Conservation (phyloP, 2,113 vertebrate species). For the Cheilinus undulatus region DNA sequence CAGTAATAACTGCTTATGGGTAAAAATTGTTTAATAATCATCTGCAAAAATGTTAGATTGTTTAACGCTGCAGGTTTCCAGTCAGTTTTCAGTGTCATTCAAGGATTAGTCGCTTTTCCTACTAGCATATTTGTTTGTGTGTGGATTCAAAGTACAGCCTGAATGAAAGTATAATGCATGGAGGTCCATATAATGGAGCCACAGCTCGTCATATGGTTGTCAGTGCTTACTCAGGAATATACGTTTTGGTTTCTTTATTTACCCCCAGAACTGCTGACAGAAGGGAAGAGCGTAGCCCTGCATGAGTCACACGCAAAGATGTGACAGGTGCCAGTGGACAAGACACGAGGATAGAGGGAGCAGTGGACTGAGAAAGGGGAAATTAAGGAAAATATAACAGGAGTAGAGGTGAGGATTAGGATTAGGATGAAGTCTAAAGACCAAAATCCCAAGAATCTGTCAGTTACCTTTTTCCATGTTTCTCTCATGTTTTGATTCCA, state of each 20-base stretch:
- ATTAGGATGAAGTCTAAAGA: too few relatives aligned
- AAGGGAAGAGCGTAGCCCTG: slow-evolving; percentile 18
- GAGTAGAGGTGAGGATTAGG: too few relatives aligned
- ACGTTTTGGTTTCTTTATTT: slow-evolving; percentile 54
- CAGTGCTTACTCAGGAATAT: slow-evolving; percentile 59
- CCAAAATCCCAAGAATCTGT: too few relatives aligned
- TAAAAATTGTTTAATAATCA: too few relatives aligned
- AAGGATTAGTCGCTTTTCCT: too few relatives aligned
- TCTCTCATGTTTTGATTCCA: too few relatives aligned
- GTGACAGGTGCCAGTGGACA: slow-evolving; percentile 41
- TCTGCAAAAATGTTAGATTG: too few relatives aligned
- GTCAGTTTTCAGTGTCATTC: too few relatives aligned
- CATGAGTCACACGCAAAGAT: slow-evolving; percentile 56
- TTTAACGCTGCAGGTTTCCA: too few relatives aligned
- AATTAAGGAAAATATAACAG: not conserved
- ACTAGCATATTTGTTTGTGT: slow-evolving; percentile 8
- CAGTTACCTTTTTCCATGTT: too few relatives aligned
- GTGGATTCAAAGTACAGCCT: slow-evolving; percentile 29
- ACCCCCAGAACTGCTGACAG: slow-evolving; percentile 57
- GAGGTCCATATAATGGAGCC: slow-evolving; percentile 32
- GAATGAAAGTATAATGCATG: slow-evolving; percentile 40
- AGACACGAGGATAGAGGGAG: not conserved
- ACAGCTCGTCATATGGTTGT: slow-evolving; percentile 34
- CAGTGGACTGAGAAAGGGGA: not conserved
- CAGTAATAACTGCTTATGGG: too few relatives aligned